Conservation (phyloP, 1,140 invertebrate species). For the Monochamus saltuarius region DNA sequence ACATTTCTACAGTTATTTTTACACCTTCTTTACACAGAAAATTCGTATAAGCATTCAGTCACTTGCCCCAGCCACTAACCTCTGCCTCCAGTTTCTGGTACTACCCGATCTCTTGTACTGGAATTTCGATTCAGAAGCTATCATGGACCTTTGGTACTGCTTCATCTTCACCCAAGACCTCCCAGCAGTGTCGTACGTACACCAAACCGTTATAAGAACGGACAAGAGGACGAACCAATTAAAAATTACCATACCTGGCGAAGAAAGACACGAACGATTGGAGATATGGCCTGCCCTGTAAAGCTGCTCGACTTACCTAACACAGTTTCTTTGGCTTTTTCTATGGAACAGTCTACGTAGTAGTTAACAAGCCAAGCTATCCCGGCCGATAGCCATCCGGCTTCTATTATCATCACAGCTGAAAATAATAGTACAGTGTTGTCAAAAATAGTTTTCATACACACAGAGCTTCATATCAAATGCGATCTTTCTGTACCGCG, state of each 20-base stretch:
- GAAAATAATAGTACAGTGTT: conserved; percentile 44
- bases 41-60: no score
- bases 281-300: background rate
- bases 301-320: conserved; percentile 63
- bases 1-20: no score
- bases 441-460: no score
- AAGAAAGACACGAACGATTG: background rate
- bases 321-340: conserved; percentile 71
- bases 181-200: conserved; percentile 84
- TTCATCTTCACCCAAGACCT: conserved; percentile 94
- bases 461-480: no score
- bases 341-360: conserved; percentile 69
- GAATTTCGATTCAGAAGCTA: conserved; percentile 71
- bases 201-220: conserved; percentile 80
- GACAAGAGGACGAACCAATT: conserved; percentile 76
- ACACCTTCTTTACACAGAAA: no score
- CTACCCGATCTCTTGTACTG: conserved; percentile 79
- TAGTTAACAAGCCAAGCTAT: conserved; percentile 72
- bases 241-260: conserved; percentile 75
- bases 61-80: no score
- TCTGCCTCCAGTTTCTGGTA: conserved; percentile 84
- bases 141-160: conserved; percentile 81
- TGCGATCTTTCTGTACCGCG: no score
- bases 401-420: conserved; percentile 75
- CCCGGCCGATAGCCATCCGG: conserved; percentile 74